phyloP scores from a whole-genome alignment of 2,888 invertebrate genomes.

The Thymelicus acteon region DNA sequence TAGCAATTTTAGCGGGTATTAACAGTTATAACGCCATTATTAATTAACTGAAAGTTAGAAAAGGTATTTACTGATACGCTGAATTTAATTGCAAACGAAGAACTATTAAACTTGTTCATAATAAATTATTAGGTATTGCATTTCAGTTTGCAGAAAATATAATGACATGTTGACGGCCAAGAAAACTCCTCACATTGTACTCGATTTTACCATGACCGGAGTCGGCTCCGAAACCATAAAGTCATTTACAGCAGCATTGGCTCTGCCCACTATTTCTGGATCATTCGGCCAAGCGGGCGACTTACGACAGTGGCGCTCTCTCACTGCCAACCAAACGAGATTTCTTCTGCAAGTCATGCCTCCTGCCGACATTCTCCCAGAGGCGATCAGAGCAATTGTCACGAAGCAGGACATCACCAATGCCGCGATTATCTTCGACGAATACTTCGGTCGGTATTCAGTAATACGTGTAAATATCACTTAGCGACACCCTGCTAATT shows the following conservation, averaged over 20 bases:
- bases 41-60: too few species aligned
- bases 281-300: constrained; percentile 95
- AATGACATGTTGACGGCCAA: constrained; percentile 86
- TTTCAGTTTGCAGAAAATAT: constrained; percentile 89
- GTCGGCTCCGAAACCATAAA: constrained; percentile 93
- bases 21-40: too few species aligned
- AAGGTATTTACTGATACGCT: too few species aligned
- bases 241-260: constrained; percentile 91
- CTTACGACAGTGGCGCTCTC: constrained; percentile 91
- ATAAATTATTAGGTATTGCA: constrained; percentile 1
- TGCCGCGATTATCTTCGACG: constrained; percentile 96
- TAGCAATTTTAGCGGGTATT: too few species aligned
- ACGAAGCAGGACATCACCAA: constrained; percentile 94
- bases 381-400: constrained; percentile 92
- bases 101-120: background rate
- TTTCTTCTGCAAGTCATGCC: constrained; percentile 94
- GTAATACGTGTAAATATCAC: constrained; percentile 25
- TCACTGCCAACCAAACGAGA: constrained; percentile 88
- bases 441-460: constrained; percentile 88
- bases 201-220: constrained; percentile 93
- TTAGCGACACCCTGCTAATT: constrained; percentile 30
- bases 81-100: constrained; percentile 8
- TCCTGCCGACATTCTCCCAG: constrained; percentile 93
- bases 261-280: constrained; percentile 92
- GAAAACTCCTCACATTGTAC: constrained; percentile 90